These are phyloP conservation scores for Drosophila suzukii DNA, from an alignment of 1,140 invertebrate genomes.

Conservation along the genomic window DNA sequence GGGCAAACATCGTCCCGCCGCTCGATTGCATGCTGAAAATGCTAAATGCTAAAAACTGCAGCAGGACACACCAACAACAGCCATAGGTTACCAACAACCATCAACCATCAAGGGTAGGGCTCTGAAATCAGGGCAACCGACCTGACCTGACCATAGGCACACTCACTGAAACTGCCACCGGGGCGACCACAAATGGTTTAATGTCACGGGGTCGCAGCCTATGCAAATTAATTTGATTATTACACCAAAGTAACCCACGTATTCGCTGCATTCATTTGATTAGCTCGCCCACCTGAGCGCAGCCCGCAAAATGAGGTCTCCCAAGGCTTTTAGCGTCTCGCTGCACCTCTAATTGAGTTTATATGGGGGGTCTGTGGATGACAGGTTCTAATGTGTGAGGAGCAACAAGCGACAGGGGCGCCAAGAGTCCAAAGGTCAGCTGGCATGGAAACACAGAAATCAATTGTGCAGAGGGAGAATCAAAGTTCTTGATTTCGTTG, in stretches of 20 bases:
- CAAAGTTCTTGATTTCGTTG: neutral
- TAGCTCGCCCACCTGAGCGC: constrained; percentile 29
- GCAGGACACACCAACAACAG: constrained; percentile 23
- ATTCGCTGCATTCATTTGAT: constrained; percentile 66
- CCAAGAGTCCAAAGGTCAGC: constrained; percentile 29
- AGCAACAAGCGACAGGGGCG: constrained; percentile 19
- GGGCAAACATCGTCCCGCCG: constrained; percentile 29
- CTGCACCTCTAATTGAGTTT: constrained; percentile 57
- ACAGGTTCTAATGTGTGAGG: constrained; percentile 12
- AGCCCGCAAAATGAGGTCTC: constrained; percentile 18
- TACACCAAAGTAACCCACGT: constrained; percentile 37
- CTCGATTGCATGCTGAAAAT: constrained; percentile 56
- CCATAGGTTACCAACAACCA: too few relatives aligned
- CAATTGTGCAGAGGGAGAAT: neutral
- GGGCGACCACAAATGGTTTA: constrained; percentile 17
- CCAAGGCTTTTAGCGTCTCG: constrained; percentile 59
- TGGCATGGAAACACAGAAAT: neutral
- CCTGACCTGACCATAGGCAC: constrained; percentile 7
- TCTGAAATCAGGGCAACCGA: constrained; percentile 49
- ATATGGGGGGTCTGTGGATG: neutral
- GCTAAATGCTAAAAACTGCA: constrained; percentile 42
- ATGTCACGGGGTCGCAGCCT: constrained; percentile 57
- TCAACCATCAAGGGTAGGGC: constrained; percentile 16
- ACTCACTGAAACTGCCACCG: neutral
- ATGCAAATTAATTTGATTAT: constrained; percentile 78